Evolutionary conservation across 2,888 invertebrate species (phyloP).

Genomic region (Cosmia trapezina): DNA sequence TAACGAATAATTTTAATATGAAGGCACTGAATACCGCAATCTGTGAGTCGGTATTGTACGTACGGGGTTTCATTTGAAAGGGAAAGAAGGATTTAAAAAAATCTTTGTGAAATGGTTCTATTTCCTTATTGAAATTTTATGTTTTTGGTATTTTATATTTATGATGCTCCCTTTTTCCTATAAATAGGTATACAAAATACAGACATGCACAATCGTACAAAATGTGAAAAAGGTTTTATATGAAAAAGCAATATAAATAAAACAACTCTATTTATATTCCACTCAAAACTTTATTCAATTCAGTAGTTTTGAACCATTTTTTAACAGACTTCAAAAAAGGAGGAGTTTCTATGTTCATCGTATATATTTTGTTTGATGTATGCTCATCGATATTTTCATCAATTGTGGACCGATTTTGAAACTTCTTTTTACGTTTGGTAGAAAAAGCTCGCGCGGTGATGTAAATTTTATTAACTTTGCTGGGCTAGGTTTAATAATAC

Average conservation of each 20-base stretch:
- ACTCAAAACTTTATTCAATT: not conserved
- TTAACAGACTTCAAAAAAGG: no score
- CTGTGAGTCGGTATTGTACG: conserved; percentile 35
- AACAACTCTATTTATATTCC: not conserved
- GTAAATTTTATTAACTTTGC: no score
- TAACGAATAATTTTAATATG: conserved; percentile 61
- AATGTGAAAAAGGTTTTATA: not conserved
- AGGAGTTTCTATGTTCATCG: not conserved
- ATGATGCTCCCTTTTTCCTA: no score
- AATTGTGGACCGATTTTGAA: not conserved
- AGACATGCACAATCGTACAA: not conserved
- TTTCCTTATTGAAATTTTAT: not conserved
- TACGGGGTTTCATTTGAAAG: conserved; percentile 29
- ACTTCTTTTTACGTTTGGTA: not conserved
- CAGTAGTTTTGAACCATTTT: not conserved
- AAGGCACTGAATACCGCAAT: conserved; percentile 51
- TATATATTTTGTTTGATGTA: not conserved
- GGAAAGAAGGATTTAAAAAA: conserved; percentile 34
- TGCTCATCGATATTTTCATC: not conserved
- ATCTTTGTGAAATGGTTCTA: conserved; percentile 3
- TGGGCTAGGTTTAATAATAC: no score
- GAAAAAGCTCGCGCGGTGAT: not conserved
- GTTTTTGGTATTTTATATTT: not conserved
- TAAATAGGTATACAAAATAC: no score
- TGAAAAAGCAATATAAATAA: not conserved